phyloP scores from a whole-genome alignment of 2,797 vertebrate genomes.

The Peromyscus nudipes region DNA sequence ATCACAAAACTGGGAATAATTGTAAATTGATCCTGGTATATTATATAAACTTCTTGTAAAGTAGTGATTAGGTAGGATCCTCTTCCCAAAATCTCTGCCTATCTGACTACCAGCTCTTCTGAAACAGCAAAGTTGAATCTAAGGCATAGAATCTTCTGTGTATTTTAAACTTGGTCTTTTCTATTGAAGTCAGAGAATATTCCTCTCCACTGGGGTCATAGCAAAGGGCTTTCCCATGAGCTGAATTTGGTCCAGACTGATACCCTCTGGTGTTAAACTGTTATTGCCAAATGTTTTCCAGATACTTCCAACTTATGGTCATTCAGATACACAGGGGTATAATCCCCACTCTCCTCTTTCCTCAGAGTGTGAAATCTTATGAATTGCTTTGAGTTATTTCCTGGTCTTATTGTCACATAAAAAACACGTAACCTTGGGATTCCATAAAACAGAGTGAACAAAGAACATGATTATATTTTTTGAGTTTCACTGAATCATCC shows the following conservation, averaged over 20 bases:
- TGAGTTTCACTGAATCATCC: background rate
- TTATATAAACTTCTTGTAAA: background rate
- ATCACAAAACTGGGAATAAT: background rate
- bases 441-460: conserved; percentile 31
- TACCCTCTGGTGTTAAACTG: background rate
- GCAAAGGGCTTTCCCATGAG: background rate
- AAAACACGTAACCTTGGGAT: background rate
- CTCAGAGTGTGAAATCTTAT: background rate
- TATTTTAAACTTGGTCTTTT: background rate
- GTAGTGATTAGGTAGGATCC: background rate
- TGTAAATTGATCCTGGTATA: background rate
- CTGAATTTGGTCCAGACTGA: background rate
- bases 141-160: background rate
- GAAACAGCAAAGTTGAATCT: background rate
- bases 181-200: background rate
- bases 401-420: background rate
- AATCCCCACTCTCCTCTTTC: accelerated
- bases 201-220: background rate
- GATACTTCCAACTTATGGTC: accelerated
- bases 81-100: background rate
- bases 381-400: background rate
- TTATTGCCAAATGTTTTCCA: background rate
- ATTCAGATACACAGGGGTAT: background rate
- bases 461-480: conserved; percentile 44
- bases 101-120: background rate